Conservation (phyloP, 64 coral and sea anemone genomes). For the Orbicella faveolata region DNA sequence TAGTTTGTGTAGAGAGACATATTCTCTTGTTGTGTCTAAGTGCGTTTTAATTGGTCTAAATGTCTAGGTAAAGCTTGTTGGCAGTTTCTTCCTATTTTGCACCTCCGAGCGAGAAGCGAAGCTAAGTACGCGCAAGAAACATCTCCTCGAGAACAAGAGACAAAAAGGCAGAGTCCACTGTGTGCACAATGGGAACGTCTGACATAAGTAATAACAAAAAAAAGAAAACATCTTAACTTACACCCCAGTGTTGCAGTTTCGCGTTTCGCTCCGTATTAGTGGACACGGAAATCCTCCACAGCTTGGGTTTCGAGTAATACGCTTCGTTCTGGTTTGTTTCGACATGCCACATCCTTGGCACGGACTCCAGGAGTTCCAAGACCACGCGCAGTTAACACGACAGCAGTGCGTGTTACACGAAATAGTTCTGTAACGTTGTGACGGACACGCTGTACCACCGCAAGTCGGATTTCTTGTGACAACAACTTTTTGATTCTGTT, state of each 20-base stretch:
- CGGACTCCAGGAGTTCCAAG: conserved; percentile 48
- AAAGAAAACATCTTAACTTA: conserved; percentile 36
- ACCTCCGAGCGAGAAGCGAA: no score
- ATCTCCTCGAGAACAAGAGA: no score
- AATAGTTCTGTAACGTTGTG: conserved; percentile 24
- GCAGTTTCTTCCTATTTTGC: no score
- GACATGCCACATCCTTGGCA: conserved; percentile 52
- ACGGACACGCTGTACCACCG: conserved; percentile 41
- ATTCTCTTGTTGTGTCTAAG: no score
- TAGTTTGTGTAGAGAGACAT: no score
- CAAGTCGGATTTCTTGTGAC: background rate
- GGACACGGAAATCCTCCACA: conserved; percentile 63
- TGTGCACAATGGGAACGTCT: background rate
- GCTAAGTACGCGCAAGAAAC: no score
- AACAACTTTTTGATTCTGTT: background rate
- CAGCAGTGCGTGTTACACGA: conserved; percentile 45
- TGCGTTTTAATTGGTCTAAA: no score
- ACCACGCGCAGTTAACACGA: conserved; percentile 43
- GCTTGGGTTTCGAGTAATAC: background rate
- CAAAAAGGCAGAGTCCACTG: no score
- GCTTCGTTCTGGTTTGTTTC: conserved; percentile 32
- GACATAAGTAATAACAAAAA: background rate
- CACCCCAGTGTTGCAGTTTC: conserved; percentile 61
- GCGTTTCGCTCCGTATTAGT: conserved; percentile 6
- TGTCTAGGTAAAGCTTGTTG: no score